phyloP scores from a whole-genome alignment of 2,113 vertebrate genomes.

The Brachyistius frenatus region DNA sequence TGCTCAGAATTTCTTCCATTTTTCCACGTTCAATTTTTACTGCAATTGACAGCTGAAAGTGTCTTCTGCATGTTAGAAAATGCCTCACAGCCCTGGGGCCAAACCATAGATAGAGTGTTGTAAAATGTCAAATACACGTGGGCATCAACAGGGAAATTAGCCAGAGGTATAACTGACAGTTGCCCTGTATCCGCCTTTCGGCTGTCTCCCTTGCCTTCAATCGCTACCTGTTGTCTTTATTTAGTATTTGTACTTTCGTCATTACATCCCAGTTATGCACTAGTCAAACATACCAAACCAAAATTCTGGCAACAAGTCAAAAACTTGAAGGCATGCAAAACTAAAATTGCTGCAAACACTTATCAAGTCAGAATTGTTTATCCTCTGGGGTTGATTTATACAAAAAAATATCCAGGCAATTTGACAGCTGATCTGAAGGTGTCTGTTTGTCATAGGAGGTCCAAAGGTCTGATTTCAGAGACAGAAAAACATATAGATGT shows the following conservation, averaged over 20 bases:
- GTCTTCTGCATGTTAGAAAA: conserved; percentile 21
- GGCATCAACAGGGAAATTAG: conserved; percentile 35
- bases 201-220: conserved; percentile 14
- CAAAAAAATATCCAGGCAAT: conserved; percentile 5
- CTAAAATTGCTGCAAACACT: background rate
- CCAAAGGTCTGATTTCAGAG: no score
- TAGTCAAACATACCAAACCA: conserved; percentile 45
- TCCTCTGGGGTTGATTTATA: conserved; percentile 14
- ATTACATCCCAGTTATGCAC: conserved; percentile 10
- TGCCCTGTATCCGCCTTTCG: conserved; percentile 14
- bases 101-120: conserved; percentile 17
- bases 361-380: conserved; percentile 9
- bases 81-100: background rate
- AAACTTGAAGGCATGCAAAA: conserved; percentile 2
- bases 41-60: conserved; percentile 37
- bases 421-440: conserved; percentile 12
- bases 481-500: background rate
- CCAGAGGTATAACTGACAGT: conserved; percentile 6
- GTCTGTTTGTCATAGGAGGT: background rate
- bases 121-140: conserved; percentile 31
- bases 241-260: background rate
- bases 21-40: conserved; percentile 19
- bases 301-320: conserved; percentile 34
- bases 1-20: conserved; percentile 13
- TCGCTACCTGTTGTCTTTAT: conserved; percentile 21